Evolutionary conservation across 2,888 invertebrate genomes (phyloP).

Genomic region (Frankliniella intonsa): DNA sequence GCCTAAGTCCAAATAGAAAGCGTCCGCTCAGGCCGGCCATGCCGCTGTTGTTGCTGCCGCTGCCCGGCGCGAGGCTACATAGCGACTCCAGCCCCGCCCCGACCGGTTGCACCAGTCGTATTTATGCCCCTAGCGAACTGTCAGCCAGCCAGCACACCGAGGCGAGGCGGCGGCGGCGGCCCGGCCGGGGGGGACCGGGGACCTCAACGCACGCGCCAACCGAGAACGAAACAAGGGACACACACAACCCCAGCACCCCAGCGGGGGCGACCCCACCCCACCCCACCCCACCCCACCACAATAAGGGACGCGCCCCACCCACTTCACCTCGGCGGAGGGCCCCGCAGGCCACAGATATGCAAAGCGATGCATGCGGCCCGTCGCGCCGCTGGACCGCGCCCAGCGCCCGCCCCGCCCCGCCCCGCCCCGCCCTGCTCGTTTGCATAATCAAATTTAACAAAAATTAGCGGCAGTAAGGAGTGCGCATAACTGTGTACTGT

Average conservation of each 20-base stretch:
- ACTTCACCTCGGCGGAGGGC: neutral
- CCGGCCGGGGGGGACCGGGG: too few relatives aligned
- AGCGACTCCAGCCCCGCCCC: too few relatives aligned
- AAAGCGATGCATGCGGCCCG: neutral
- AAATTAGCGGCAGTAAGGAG: neutral
- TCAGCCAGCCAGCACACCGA: neutral
- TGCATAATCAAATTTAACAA: neutral
- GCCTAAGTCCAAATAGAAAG: constrained; percentile 18
- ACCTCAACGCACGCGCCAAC: too few relatives aligned
- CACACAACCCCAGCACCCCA: too few relatives aligned
- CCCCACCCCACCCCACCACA: too few relatives aligned
- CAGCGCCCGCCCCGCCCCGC: neutral
- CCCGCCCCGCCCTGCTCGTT: neutral
- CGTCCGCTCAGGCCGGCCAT: neutral
- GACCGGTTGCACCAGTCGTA: neutral
- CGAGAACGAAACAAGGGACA: too few relatives aligned
- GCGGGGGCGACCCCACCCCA: neutral
- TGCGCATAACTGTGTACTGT: neutral
- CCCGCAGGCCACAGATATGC: neutral
- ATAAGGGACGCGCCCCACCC: neutral
- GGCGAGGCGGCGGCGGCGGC: neutral
- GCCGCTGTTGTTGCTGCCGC: too few relatives aligned
- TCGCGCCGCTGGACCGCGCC: neutral
- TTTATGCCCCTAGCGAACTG: neutral
- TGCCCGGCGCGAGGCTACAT: too few relatives aligned